phyloP scores from a whole-genome alignment of 2,113 vertebrate genomes.

The Hiodon tergisus region DNA sequence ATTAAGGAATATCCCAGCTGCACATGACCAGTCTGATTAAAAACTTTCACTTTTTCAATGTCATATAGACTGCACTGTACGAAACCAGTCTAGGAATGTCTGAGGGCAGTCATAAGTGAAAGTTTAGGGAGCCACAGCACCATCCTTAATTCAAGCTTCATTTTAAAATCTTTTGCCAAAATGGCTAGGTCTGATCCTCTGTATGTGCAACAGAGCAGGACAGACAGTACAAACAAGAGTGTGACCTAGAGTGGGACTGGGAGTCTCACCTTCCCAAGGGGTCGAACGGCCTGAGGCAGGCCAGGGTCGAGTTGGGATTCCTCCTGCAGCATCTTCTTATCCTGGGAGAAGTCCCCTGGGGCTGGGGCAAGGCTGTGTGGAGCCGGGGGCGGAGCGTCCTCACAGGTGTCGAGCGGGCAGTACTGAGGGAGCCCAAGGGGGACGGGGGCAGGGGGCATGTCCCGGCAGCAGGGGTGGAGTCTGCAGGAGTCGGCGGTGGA shows the following conservation, averaged over 20 bases:
- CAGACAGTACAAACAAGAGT: no score
- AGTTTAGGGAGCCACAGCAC: no score
- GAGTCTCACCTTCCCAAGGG: constrained; percentile 78
- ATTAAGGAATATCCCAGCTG: no score
- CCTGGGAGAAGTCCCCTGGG: constrained; percentile 44
- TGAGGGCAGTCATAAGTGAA: no score
- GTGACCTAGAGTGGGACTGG: neutral
- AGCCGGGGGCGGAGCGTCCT: constrained; percentile 35
- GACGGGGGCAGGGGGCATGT: constrained; percentile 54
- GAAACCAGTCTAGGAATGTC: no score
- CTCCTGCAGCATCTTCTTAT: constrained; percentile 44
- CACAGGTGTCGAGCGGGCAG: constrained; percentile 49
- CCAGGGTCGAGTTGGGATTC: constrained; percentile 56
- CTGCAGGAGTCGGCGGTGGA: constrained; percentile 46
- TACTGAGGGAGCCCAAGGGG: constrained; percentile 63
- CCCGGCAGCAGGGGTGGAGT: constrained; percentile 68
- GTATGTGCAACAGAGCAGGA: no score
- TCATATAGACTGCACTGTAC: no score
- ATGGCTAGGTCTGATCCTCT: no score
- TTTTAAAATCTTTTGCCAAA: no score
- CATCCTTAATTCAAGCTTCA: no score
- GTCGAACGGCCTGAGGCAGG: constrained; percentile 72
- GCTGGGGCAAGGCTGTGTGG: constrained; percentile 30
- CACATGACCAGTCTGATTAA: no score
- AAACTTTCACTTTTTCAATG: no score